Base-by-base conservation (phyloP, 2,113 vertebrate genomes). In the Scalopus aquaticus region DNA sequence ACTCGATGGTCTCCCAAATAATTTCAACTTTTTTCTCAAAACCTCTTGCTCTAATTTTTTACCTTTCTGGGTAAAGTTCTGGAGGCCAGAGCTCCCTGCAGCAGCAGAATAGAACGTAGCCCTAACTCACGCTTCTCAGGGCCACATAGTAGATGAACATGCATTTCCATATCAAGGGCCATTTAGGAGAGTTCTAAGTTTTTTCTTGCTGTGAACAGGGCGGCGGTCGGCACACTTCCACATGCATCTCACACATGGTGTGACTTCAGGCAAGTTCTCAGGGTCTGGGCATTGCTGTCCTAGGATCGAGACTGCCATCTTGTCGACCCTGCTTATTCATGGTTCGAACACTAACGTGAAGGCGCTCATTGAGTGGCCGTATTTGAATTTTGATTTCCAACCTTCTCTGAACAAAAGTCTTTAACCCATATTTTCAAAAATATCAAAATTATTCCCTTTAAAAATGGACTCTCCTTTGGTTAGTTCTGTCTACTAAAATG, bases 331-430 rank as follows among this genome's bases (percentile, higher is more conserved):
- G 20, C 19, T 56, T 20, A 6, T 7, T 82, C 6, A 20, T 51
- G 17, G 35, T 35, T 60, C 39, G 73, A 60, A 85, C 20, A 39
- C 28, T 67, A 77, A 89, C 77, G 83, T 65, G 22, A 77, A 88
- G 91, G 12, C 6, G 86, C 77, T 60, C 26, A 46, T 1, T 20
- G 84, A 93, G 42, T 42, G 51, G 12, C 9, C 2, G 35, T 65
- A 94, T 69, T 83, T 86, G 88, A 93, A 83, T 74, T 81, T 78
- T 69, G 69, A 86, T 74, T 20, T 49, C 3, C 20, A 67, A 35
- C 20, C 12, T 86, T 92, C 76, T 80, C 35, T 46, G 60, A 65
- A n/a, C 15, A 42, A 95, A 93, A 79, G 22, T 56, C 28, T 62
- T 67, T 42, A 76, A 17, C 15, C 30, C 2, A 2, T 42, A 60